Conservation (phyloP, 2,888 invertebrate genomes). For the Drosophila demipolita region DNA sequence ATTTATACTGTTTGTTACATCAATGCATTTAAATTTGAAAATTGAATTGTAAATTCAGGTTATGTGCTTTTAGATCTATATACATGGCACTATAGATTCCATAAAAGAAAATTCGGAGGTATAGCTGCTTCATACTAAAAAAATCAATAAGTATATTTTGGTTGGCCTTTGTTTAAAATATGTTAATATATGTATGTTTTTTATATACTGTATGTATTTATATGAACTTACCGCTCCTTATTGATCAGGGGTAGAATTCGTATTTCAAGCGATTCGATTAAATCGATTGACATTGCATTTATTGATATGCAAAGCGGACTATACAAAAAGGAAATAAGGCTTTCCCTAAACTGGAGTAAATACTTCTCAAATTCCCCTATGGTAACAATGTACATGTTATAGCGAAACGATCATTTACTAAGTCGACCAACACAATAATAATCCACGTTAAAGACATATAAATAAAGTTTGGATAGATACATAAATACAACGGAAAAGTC, state of each 20-base stretch:
- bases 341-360: not conserved
- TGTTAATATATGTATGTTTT: conserved; percentile 29
- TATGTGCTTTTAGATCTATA: conserved; percentile 71
- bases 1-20: conserved; percentile 61
- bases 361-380: conserved; percentile 2
- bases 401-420: conserved; percentile 17
- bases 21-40: conserved; percentile 70
- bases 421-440: conserved; percentile 27
- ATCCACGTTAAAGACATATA: conserved; percentile 37
- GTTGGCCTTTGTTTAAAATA: conserved; percentile 36
- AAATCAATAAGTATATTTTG: conserved; percentile 29
- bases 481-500: not conserved
- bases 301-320: conserved; percentile 24
- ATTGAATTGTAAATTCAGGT: conserved; percentile 68
- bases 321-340: not conserved
- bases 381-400: conserved; percentile 18
- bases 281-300: conserved; percentile 38
- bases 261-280: conserved; percentile 5
- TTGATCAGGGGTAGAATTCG: conserved; percentile 6
- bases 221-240: conserved; percentile 20
- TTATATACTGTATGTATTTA: conserved; percentile 15
- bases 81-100: conserved; percentile 38
- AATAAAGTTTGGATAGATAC: conserved; percentile 51
- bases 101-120: conserved; percentile 10
- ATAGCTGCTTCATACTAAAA: conserved; percentile 20